Percentiles rank a stretch among this genome's conserved stretches.
phyloP scores from a whole-genome alignment of 2,888 invertebrate genomes.

The Sympetrum striolatum region DNA sequence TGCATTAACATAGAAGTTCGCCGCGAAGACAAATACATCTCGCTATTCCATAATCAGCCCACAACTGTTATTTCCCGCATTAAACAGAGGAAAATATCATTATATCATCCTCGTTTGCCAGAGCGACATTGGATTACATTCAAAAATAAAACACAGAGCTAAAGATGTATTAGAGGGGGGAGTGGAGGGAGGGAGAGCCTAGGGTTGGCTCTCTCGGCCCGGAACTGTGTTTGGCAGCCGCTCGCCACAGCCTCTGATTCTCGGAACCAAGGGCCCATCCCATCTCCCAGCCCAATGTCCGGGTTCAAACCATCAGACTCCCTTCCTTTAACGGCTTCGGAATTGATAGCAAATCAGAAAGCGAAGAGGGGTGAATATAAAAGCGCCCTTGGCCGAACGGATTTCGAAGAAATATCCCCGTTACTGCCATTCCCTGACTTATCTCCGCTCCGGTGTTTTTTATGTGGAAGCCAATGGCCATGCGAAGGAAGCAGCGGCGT shows the following conservation, averaged over 20 bases:
- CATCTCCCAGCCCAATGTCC: not conserved
- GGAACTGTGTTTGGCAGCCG: not conserved
- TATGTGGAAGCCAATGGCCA: not conserved
- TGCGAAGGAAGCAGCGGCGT: not conserved
- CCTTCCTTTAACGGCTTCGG: not conserved
- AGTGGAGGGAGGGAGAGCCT: not conserved
- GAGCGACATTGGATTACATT: too few relatives aligned
- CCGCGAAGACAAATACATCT: too few relatives aligned
- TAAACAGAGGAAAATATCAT: too few relatives aligned
- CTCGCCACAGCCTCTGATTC: not conserved
- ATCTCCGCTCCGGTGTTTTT: not conserved
- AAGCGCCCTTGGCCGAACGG: not conserved
- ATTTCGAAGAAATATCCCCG: not conserved
- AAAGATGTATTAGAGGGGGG: not conserved
- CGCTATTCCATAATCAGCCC: too few relatives aligned
- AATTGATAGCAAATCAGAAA: not conserved
- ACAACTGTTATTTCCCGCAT: too few relatives aligned
- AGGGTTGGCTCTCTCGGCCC: not conserved
- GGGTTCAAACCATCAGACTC: not conserved
- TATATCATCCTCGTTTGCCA: too few relatives aligned
- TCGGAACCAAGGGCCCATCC: not conserved
- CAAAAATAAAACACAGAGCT: too few relatives aligned
- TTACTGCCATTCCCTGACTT: not conserved
- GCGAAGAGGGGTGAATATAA: not conserved
- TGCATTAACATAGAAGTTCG: too few relatives aligned